Conservation (phyloP, 2,888 invertebrate genomes). For the Xiphydria camelus region DNA sequence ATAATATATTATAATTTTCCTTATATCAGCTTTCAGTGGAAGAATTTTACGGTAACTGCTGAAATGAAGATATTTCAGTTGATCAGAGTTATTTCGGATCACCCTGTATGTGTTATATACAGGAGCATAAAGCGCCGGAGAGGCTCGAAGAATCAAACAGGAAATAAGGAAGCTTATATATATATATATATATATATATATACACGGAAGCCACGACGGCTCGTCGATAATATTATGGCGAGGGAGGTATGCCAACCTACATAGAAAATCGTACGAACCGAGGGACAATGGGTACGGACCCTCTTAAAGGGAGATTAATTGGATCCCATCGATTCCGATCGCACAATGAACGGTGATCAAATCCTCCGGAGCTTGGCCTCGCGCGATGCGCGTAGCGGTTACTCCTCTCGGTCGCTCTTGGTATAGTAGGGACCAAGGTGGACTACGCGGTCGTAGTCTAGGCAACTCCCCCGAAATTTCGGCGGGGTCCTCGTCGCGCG, state of each 20-base stretch:
- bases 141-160: conserved; percentile 31
- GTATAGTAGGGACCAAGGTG: neutral
- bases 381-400: conserved; percentile 24
- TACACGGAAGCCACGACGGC: conserved; percentile 9
- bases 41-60: no score
- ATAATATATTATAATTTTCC: no score
- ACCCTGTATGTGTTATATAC: no score
- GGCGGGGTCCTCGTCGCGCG: conserved; percentile 20
- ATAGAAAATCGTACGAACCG: conserved; percentile 34
- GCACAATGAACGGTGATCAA: conserved; percentile 38
- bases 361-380: conserved; percentile 22
- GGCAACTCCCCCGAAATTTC: conserved; percentile 46
- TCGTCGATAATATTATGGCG: conserved; percentile 26
- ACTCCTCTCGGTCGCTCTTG: conserved; percentile 3
- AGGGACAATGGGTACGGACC: conserved; percentile 39
- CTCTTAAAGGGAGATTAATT: conserved; percentile 46
- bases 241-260: conserved; percentile 11
- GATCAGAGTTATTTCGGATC: no score
- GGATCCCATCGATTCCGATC: conserved; percentile 46
- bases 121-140: no score
- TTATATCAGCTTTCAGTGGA: no score
- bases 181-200: conserved; percentile 24
- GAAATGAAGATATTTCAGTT: no score
- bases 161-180: conserved; percentile 37
- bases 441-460: conserved; percentile 37